phyloP scores from a whole-genome alignment of 2,888 invertebrate genomes.

The Pecten maximus region DNA sequence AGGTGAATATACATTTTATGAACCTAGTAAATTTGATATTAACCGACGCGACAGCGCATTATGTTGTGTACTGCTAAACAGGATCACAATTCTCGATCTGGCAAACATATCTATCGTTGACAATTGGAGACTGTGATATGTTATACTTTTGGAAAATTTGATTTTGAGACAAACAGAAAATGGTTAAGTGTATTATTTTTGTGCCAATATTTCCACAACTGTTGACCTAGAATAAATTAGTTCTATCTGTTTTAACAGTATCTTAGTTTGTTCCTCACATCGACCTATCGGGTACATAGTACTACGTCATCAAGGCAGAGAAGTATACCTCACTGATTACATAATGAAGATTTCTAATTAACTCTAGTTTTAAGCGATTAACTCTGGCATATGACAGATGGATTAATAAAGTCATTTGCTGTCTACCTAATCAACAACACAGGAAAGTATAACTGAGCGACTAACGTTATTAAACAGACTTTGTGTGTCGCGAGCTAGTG shows the following conservation, averaged over 20 bases:
- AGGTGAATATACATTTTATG: background rate
- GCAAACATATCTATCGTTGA: background rate
- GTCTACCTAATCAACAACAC: conserved; percentile 29
- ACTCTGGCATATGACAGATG: conserved; percentile 28
- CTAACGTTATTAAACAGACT: background rate
- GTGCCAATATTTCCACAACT: conserved; percentile 17
- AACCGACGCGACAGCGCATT: background rate
- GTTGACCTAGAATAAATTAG: background rate
- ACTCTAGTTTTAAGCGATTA: conserved; percentile 10
- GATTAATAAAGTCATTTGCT: conserved; percentile 14
- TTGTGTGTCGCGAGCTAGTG: background rate
- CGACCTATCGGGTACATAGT: background rate
- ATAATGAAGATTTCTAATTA: conserved; percentile 13
- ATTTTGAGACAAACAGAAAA: background rate
- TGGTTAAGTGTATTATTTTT: background rate
- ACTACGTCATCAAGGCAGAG: background rate
- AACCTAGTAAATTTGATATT: background rate
- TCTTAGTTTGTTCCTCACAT: background rate
- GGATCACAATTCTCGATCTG: background rate
- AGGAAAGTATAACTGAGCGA: background rate
- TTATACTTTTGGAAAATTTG: background rate
- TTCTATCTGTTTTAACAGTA: background rate
- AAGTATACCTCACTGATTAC: background rate
- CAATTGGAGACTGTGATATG: background rate
- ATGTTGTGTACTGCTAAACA: background rate